Evolutionary conservation across 1,140 invertebrate genomes (phyloP).

Genomic region (Ephestia elutella): DNA sequence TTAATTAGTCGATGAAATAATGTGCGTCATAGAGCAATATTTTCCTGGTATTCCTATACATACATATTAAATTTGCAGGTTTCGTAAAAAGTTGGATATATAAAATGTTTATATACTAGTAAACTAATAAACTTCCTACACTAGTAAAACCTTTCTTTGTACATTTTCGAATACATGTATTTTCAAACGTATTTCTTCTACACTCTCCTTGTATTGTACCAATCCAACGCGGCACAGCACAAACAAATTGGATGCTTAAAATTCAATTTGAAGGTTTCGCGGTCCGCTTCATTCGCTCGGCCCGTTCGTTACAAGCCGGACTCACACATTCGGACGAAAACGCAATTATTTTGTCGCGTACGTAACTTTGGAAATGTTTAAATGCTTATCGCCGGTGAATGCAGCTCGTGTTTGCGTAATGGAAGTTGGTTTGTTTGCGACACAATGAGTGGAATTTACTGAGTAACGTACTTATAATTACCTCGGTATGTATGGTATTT

Average conservation of each 20-base stretch:
- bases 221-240: constrained; percentile 33
- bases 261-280: constrained; percentile 72
- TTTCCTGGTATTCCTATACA: too few relatives aligned
- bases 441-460: constrained; percentile 11
- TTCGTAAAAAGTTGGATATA: too few relatives aligned
- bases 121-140: too few relatives aligned
- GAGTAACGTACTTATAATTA: neutral
- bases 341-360: constrained; percentile 54
- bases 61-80: too few relatives aligned
- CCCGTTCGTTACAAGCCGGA: constrained; percentile 57
- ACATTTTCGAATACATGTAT: neutral
- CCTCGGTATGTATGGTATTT: too few relatives aligned
- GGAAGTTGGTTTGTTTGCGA: constrained; percentile 14
- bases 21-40: too few relatives aligned
- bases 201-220: constrained; percentile 19
- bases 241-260: constrained; percentile 74
- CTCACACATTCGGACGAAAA: constrained; percentile 54
- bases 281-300: constrained; percentile 61
- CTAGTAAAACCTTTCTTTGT: too few relatives aligned
- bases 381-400: constrained; percentile 40
- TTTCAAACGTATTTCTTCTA: neutral
- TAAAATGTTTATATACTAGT: too few relatives aligned
- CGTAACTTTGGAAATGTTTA: constrained; percentile 44
- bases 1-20: too few relatives aligned
- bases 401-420: constrained; percentile 23